Evolutionary conservation across 2,888 invertebrate genomes (phyloP), one percentile per base, ranked within the genome.

Genomic region (Caenorhabditis sulstoni): DNA sequence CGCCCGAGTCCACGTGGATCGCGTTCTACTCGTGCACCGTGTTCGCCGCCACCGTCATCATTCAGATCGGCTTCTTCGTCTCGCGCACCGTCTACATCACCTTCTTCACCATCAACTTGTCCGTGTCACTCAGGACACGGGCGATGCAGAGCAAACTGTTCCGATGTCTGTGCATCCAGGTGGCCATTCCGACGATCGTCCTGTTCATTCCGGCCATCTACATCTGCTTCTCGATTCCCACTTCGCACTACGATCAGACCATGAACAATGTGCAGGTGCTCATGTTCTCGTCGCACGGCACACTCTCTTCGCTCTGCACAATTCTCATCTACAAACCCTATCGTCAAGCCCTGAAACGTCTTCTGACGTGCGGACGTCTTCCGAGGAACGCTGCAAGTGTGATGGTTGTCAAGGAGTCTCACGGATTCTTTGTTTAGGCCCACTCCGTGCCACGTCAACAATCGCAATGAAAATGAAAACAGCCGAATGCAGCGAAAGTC

Each of bases 161-260:
- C 49, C 61, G 61, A 5, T 61, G 49, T 37, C 47, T 61, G 9
- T 61, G 61, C 37, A 20, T 61, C 49, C 61, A 61, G 16, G 61
- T 61, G 12, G 49, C 47, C 9, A 61, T 61, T 61, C 61, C 61
- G 8, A 61, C 61, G 3, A 29, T 61, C 8, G 47, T 49, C 18
- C 47, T 61, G 20, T 49, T 29, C 37, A 37, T 61, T 12, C 61
- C 61, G 7, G 49, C 61, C 11, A 37, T 61, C 20, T 61, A 61
- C 37, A 49, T 61, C 20, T 61, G 61, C 35, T 29, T 61, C 49
- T 61, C 61, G 1, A 61, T 61, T 20, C 61, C 61, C 1, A 37
- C 37, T 18, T 11, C 61, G 4, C 47, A 61, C 29, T 61, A 61
- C 49, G 61, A 61, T 49, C 61, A 61, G 20, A 49, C 61, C 0